phyloP scores from a whole-genome alignment of 1,140 invertebrate species.

The Zaprionus nigranus region DNA sequence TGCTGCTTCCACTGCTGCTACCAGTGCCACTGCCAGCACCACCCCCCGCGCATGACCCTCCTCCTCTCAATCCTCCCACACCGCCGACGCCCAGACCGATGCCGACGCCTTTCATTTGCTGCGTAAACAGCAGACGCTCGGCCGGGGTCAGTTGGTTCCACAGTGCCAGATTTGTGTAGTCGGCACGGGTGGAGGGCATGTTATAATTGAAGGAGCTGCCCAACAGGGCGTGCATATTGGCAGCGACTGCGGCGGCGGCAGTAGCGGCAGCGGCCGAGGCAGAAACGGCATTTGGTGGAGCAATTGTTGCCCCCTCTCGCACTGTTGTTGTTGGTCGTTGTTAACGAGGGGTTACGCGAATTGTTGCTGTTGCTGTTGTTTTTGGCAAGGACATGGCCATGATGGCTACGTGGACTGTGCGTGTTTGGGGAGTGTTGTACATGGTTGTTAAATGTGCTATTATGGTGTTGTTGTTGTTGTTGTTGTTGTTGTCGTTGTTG shows the following conservation, averaged over 20 bases:
- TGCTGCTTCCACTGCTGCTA: background rate
- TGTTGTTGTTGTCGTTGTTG: constrained; percentile 15
- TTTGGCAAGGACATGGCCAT: constrained; percentile 48
- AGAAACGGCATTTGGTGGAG: constrained; percentile 13
- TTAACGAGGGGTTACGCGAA: constrained; percentile 35
- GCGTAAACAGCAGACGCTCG: constrained; percentile 71
- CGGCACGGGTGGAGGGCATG: constrained; percentile 66
- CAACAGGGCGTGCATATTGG: constrained; percentile 62
- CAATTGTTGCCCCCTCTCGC: constrained; percentile 12
- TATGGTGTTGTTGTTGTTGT: constrained; percentile 68
- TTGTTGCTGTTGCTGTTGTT: constrained; percentile 46
- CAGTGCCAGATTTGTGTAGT: constrained; percentile 75
- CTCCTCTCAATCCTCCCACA: background rate
- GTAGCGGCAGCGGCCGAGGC: constrained; percentile 43
- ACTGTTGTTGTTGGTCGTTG: constrained; percentile 14
- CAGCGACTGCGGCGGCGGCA: constrained; percentile 60
- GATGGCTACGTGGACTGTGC: constrained; percentile 51
- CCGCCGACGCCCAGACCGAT: background rate
- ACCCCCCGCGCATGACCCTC: background rate
- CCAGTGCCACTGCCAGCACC: background rate
- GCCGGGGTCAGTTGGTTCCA: constrained; percentile 78
- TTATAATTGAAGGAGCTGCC: constrained; percentile 73
- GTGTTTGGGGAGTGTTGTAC: constrained; percentile 58
- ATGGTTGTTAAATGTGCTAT: constrained; percentile 69
- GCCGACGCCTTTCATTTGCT: constrained; percentile 67